Base-by-base conservation (phyloP, 2,797 vertebrate species). In the Leucoraja ocellata region DNA sequence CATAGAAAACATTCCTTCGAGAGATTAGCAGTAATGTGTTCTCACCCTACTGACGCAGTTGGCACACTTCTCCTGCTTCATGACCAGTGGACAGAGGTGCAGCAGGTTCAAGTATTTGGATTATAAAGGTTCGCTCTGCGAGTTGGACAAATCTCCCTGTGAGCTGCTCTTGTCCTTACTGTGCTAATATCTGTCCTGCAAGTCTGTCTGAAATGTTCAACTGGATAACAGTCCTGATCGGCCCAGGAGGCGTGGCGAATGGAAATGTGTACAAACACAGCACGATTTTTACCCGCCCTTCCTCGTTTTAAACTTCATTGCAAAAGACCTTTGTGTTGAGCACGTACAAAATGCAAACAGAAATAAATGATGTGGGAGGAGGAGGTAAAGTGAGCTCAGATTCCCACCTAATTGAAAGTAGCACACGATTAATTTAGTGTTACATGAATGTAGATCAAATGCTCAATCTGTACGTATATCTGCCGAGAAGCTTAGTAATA, bases 61-160 rank as follows among this genome's bases (percentile, higher is more conserved):
- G 13, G 93, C 93, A 79, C 94, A 93, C n/a, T 93, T 93, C 8
- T 83, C 93, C 94, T 91, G 88, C 94, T 94, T 93, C 93, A 93
- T 32, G 68, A 32, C 10, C 6, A 32, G 63, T 25, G 4, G 54
- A 61, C 11, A 46, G 21, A 16, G 18, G 46, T 81, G 8, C 39
- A 32, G 21, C 23, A 71, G 73, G 68, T 23, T 77, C 46, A 92
- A 92, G 4, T n/a, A 54, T 5, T 54, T 76, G 14, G 46, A 25
- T 61, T 86, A n/a, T n/a, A 46, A 76, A 76, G 46, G n/a, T 54
- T 16, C 7, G 4, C 46, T 54, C 71, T 16, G 11, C 28, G 36
- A 28, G 73, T 11, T 7, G 71, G 71, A 68, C 71, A 5, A 54
- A 71, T 1, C 25, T 4, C 23, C 32, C n/a, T 8, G 0, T 71